Base-by-base conservation (phyloP, 2,113 vertebrate species). In the Otis tarda region DNA sequence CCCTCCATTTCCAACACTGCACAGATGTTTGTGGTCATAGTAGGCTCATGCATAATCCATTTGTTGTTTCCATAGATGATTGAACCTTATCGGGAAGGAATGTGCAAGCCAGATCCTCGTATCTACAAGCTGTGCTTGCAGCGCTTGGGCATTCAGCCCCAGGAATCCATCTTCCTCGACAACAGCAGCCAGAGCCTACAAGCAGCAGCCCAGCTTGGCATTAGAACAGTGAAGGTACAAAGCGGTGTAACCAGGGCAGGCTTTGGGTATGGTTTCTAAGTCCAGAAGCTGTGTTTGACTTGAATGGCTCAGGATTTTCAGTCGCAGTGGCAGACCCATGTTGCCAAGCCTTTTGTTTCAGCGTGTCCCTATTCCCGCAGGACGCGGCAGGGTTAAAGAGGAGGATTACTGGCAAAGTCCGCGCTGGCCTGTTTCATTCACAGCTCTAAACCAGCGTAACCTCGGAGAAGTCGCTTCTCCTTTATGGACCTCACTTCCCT, bases 121-220 rank as follows among this genome's bases (percentile, higher is more conserved):
- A 97, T 98, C 63, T 98, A 98, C 89, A 56, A 92, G 59, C 85
- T 98, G 61, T 99, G 98, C 95, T 79, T 98, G 70, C 89, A 98
- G 65, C 94, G 39, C 41, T 96, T 99, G 2, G 94, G 96, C 3
- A 92, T 98, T 52, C 96, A 86, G n/a, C 98, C 98, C 69, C 95
- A 96, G 6, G 98, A 98, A 65, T 96, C 98, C 59, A 91, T 99
- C 89, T 98, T 98, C 64, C 98, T 99, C 2, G 98, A 99, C 47
- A 98, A 97, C 83, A 94, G 98, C 67, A 98, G 96, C 75, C 89
- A 79, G 27, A 99, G 98, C 67, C 82, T 98, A 64, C 90, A 98
- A 94, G 95, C 97, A 57, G 98, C 98, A 59, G 96, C 97, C n/a
- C 97, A 97, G 65, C 95, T 99, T 57, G 98, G 98, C 64, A 98